Evolutionary conservation across 2,888 invertebrate genomes (phyloP).

Genomic region (Drymonia ruficornis): DNA sequence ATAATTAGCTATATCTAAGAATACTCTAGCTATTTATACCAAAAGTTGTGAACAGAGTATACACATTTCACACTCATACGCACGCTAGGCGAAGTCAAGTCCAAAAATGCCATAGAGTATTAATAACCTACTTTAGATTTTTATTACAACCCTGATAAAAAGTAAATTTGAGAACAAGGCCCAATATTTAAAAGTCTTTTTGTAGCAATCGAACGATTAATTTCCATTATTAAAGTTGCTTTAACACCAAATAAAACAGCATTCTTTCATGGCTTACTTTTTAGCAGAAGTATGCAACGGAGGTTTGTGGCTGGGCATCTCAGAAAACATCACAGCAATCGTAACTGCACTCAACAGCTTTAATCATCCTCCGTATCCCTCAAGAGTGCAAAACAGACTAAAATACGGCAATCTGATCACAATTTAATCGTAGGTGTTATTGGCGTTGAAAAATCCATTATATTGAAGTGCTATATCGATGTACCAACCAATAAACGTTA

Average conservation of each 20-base stretch:
- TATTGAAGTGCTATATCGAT: slow-evolving; percentile 9
- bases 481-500: slow-evolving; percentile 19
- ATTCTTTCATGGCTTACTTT: neutral
- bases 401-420: neutral
- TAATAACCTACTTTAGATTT: neutral
- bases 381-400: neutral
- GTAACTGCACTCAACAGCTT: neutral
- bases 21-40: neutral
- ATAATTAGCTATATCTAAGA: neutral
- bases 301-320: neutral
- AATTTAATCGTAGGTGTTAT: slow-evolving; percentile 9
- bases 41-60: neutral
- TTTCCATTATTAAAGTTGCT: too few relatives aligned
- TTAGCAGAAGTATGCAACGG: neutral
- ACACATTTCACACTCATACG: slow-evolving; percentile 11
- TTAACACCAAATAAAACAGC: neutral
- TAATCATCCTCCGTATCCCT: slow-evolving; percentile 4
- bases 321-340: neutral
- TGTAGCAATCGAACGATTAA: too few relatives aligned
- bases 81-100: slow-evolving; percentile 1
- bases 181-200: too few relatives aligned
- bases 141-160: neutral
- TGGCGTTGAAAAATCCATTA: slow-evolving; percentile 19
- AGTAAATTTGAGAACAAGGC: neutral
- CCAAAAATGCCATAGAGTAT: neutral